phyloP scores from a whole-genome alignment of 2,888 invertebrate genomes.

The Mycalesis mineus region DNA sequence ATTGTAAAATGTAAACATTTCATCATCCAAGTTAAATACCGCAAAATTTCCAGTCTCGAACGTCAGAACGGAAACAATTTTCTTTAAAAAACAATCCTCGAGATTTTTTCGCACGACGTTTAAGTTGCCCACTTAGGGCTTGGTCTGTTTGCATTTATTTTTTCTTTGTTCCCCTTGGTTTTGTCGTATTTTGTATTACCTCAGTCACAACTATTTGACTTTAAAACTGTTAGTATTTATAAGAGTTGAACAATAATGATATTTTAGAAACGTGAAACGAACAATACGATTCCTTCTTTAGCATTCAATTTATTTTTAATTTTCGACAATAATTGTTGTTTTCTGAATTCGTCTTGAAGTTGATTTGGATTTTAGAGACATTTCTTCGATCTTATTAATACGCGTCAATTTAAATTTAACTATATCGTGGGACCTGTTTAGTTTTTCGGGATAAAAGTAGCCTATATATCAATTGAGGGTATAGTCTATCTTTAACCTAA shows the following conservation, averaged over 20 bases:
- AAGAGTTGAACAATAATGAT: neutral
- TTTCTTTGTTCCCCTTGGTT: constrained; percentile 41
- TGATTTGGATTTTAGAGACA: too few relatives aligned
- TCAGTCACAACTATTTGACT: constrained; percentile 33
- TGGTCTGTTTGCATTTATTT: constrained; percentile 52
- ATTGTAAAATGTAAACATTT: constrained; percentile 14
- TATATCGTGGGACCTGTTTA: too few relatives aligned
- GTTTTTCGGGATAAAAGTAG: too few relatives aligned
- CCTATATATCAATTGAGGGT: too few relatives aligned
- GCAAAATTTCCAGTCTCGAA: constrained; percentile 27
- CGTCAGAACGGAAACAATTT: constrained; percentile 29
- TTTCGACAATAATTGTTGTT: too few relatives aligned
- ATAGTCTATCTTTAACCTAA: too few relatives aligned
- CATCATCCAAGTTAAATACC: constrained; percentile 27
- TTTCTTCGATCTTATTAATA: too few relatives aligned
- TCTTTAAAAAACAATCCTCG: constrained; percentile 49
- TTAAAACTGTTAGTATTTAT: neutral
- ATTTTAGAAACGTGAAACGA: neutral
- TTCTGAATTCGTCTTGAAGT: too few relatives aligned
- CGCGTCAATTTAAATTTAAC: too few relatives aligned
- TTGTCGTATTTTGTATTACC: constrained; percentile 33
- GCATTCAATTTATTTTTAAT: too few relatives aligned
- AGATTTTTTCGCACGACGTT: constrained; percentile 61
- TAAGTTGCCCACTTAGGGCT: constrained; percentile 46
- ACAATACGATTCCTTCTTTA: too few relatives aligned